A percentile compares a stretch with the other conserved stretches of the same genome.
Evolutionary conservation across 2,113 vertebrate species (phyloP).

Genomic region (Semnornis frantzii): DNA sequence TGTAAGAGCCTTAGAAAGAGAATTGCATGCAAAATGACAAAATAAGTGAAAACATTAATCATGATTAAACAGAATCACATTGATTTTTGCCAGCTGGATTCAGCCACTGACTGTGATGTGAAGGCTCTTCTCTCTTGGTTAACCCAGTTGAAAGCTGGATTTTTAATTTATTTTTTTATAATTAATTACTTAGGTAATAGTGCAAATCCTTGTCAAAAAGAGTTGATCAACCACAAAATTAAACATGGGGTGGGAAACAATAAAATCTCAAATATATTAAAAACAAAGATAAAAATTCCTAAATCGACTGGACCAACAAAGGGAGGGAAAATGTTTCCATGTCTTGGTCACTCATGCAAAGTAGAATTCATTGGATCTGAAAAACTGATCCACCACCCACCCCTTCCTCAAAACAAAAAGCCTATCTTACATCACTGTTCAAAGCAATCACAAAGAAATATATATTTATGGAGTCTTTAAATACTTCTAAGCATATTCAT

Average conservation of each 20-base stretch:
- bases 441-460: neutral
- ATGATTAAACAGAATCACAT: constrained; percentile 38
- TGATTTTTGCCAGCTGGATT: constrained; percentile 42
- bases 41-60: constrained; percentile 58
- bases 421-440: neutral
- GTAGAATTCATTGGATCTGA: neutral
- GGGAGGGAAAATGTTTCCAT: neutral
- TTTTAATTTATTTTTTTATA: neutral
- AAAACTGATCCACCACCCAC: neutral
- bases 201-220: constrained; percentile 41
- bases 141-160: constrained; percentile 3
- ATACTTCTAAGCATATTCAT: neutral
- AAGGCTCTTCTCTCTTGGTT: constrained; percentile 35
- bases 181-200: constrained; percentile 35
- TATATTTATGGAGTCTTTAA: neutral
- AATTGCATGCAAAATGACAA: constrained; percentile 46
- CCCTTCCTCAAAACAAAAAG: neutral
- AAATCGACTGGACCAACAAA: neutral
- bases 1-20: constrained; percentile 18
- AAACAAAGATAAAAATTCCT: neutral
- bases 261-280: neutral
- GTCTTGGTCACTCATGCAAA: neutral
- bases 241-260: neutral
- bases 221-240: neutral
- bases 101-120: neutral